Evolutionary conservation across 2,797 vertebrate genomes (phyloP).

Genomic region (Ctenopoma multispine): DNA sequence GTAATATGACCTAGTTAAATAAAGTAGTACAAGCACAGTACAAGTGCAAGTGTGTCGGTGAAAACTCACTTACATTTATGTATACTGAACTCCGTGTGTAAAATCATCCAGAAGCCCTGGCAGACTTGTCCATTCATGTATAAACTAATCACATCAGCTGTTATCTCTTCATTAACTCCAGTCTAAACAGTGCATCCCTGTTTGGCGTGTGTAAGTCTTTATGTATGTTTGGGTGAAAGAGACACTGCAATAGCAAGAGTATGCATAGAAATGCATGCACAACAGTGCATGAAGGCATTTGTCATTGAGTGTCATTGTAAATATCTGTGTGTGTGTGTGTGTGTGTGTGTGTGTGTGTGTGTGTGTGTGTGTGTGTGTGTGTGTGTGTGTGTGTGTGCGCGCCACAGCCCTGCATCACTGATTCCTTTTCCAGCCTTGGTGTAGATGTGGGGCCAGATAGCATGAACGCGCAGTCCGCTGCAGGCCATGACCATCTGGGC

Average conservation of each 20-base stretch:
- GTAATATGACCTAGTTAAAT: conserved; percentile 38
- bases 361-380: too few relatives aligned
- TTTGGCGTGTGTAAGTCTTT: conserved; percentile 33
- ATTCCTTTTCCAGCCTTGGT: conserved; percentile 81
- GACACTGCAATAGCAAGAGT: conserved; percentile 19
- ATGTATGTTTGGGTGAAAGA: conserved; percentile 30
- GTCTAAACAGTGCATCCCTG: conserved; percentile 86
- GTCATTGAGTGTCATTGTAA: conserved; percentile 6
- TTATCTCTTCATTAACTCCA: conserved; percentile 94
- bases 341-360: conserved; percentile 33
- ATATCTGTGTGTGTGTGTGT: conserved; percentile 6
- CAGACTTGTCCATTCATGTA: conserved; percentile 59
- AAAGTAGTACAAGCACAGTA: conserved; percentile 51
- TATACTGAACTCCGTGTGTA: conserved; percentile 14
- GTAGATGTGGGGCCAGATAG: conserved; percentile 65
- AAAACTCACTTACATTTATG: conserved; percentile 20
- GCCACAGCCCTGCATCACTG: conserved; percentile 72
- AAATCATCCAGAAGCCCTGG: conserved; percentile 23
- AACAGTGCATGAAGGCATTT: conserved; percentile 19
- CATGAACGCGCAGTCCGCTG: conserved; percentile 62
- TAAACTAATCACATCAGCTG: conserved; percentile 92
- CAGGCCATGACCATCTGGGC: conserved; percentile 82
- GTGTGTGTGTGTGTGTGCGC: too few relatives aligned
- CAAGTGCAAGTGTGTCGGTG: conserved; percentile 17
- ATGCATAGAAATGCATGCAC: conserved; percentile 32